Evolutionary conservation across 2,888 invertebrate species (phyloP), one percentile per base, ranked within the genome.

Genomic region (Junonia oenone): DNA sequence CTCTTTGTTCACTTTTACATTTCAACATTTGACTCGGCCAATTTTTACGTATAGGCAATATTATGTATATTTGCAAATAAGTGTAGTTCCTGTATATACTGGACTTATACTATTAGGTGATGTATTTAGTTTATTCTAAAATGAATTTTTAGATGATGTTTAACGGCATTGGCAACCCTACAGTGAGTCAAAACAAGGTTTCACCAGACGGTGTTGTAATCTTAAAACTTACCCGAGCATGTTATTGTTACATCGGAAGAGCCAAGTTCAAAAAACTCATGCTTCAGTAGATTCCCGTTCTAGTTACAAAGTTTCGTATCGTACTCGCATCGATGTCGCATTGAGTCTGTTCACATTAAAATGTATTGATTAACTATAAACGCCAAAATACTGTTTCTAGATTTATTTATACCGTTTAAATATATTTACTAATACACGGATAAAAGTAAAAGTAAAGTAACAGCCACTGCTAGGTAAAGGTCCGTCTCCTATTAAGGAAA

Each of bases 261-360:
- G 46, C n/a, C 3, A 46, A 53, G 38, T 37, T 9, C 6, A 37
- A 52, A 47, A 53, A 53, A 47, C 45, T 47, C n/a, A 38, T 38
- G 31, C 45, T 52, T 26, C 29, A 53, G 29, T 53, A 19, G 47
- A 47, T 53, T 38, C 29, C 8, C 31, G 46, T 14, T 22, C 31
- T 22, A 53, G 46, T 47, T 53, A 22, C 38, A 6, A 51, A 37
- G 45, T 45, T 33, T 9, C 19, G 19, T 46, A 52, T 52, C 37
- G 27, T 37, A 13, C 38, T 19, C 19, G 38, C 38, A 40, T 40
- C 17, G 11, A n/a, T 40, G 19, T 40, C 19, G 38, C 11, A 40
- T 15, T 13, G 14, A 19, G 11, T 19, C 19, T 11, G 19, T 9
- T 11, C 38, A 19, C n/a, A 40, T 40, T 40, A 19, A n/a, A 40